These are phyloP conservation scores for Nebria salina DNA, from an alignment of 2,888 invertebrate genomes.

Conservation along the genomic window DNA sequence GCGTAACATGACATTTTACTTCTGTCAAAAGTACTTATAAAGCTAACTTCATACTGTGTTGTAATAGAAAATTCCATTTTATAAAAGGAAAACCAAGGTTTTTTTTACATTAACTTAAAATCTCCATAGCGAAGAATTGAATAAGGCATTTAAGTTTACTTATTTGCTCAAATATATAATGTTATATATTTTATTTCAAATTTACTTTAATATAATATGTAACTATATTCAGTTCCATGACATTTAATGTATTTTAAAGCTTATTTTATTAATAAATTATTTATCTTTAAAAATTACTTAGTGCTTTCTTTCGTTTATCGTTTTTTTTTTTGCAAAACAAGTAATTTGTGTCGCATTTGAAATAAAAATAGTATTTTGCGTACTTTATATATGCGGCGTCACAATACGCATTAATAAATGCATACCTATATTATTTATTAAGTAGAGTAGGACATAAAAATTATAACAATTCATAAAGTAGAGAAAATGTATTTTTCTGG, in stretches of 20 bases:
- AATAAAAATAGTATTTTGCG: too few species aligned
- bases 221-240: background rate
- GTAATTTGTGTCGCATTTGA: too few species aligned
- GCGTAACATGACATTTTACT: conserved; percentile 41
- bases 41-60: conserved; percentile 9
- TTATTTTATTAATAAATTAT: background rate
- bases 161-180: background rate
- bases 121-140: background rate
- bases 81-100: background rate
- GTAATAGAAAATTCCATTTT: conserved; percentile 9
- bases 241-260: background rate
- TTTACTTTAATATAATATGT: background rate
- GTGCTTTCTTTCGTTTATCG: too few species aligned
- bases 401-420: background rate
- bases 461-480: background rate
- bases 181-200: background rate
- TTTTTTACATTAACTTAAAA: background rate
- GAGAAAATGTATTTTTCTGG: background rate
- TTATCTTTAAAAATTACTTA: too few species aligned
- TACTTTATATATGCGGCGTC: too few species aligned
- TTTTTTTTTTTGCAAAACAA: too few species aligned
- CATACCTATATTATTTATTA: background rate
- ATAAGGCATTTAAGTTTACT: background rate
- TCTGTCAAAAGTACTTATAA: conserved; percentile 27
- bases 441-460: background rate